Evolutionary conservation across 2,797 vertebrate genomes (phyloP), one percentile per base, ranked within the genome.

Genomic region (Etheostoma perlongum): DNA sequence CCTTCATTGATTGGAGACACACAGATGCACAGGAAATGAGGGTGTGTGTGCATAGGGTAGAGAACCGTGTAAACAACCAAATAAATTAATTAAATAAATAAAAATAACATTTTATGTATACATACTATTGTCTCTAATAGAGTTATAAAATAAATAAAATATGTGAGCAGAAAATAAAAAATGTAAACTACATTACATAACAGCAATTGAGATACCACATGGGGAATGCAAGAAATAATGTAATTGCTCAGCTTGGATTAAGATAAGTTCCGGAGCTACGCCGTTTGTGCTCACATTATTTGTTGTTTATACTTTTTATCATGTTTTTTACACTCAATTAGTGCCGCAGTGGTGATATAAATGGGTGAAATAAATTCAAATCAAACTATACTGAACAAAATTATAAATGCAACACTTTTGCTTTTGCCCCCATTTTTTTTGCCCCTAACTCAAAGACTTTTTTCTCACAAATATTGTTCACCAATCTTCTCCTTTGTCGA

Each of bases 1-100:
- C 70, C 63, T n/a, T 70, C 69, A 83, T 3, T 65, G 74, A 88
- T 7, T 61, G 48, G 66, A 53, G 30, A 59, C 52, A 48, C 11
- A 21, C 9, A 21, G 44, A 74, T 2, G 25, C 65, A 52, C 48
- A 59, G 57, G 52, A 69, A 72, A 62, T 25, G 23, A 49, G 30
- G n/a, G 14, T 15, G 21, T 57, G 21, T 57, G 36, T 21, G n/a
- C 9, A n/a, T 21, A 46, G 42, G 46, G 16, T 6, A 55, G 36
- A 79, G 16, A 79, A 67, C 27, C 12, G 46, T 6, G 36, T 2
- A 42, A 36, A 54, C 5, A 2, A 48, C 27, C n/a, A 15, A 2
- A 44, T 14, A 3, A 9, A 40, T 40, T 40, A 9, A 11, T 40
- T 11, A 5, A 13, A 44, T 5, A 44, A 44, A 40, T 40, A 1